A percentile compares a stretch with the other conserved stretches of the same genome.
These are phyloP conservation scores for Drosophila kurseongensis DNA, from an alignment of 1,140 invertebrate genomes.

Conservation along the genomic window DNA sequence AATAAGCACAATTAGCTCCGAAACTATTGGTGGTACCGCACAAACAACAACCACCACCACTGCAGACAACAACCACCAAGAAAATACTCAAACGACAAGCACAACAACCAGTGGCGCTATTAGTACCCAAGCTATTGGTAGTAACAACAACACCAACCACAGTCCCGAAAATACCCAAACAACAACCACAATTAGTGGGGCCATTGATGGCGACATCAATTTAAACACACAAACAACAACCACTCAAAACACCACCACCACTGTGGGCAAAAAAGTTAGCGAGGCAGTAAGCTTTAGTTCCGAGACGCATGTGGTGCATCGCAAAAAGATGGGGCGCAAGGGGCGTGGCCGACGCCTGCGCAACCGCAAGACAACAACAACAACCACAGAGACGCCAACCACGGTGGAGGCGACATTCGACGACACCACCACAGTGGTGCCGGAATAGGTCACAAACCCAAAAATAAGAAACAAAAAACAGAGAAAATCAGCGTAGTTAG, in stretches of 20 bases:
- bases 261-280: conserved; percentile 50
- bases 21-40: not conserved
- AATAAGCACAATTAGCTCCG: conserved; percentile 10
- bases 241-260: not conserved
- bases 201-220: conserved; percentile 23
- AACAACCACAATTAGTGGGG: conserved; percentile 24
- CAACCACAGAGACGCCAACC: conserved; percentile 20
- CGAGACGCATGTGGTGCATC: conserved; percentile 71
- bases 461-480: not conserved
- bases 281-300: conserved; percentile 64
- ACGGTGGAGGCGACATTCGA: conserved; percentile 25
- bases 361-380: conserved; percentile 33
- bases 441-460: conserved; percentile 22
- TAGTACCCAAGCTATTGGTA: conserved; percentile 7
- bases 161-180: conserved; percentile 16
- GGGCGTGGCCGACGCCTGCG: conserved; percentile 57
- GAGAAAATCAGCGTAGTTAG: conserved; percentile 57
- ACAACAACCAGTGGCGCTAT: conserved; percentile 5
- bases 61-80: not conserved
- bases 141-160: conserved; percentile 6
- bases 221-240: conserved; percentile 14
- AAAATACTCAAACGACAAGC: conserved; percentile 2
- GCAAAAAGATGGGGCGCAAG: conserved; percentile 62
- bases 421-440: conserved; percentile 27
- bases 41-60: not conserved